Percentiles rank a stretch among this genome's conserved stretches.
phyloP scores from a whole-genome alignment of 2,797 vertebrate genomes.

The Dendrocincla tyrannina region DNA sequence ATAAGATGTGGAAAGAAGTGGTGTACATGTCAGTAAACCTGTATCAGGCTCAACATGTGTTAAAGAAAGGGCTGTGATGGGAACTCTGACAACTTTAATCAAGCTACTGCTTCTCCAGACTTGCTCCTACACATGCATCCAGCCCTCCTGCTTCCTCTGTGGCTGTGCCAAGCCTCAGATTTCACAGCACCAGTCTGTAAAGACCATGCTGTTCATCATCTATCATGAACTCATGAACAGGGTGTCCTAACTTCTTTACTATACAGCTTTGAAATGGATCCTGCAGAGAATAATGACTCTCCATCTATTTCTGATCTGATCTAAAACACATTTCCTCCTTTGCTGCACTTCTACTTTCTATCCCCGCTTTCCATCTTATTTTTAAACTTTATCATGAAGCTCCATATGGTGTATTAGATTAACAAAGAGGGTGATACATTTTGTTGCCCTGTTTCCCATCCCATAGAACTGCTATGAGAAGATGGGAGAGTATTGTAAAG shows the following conservation, averaged over 20 bases:
- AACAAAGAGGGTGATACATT: neutral
- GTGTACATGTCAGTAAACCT: slow-evolving; percentile 10
- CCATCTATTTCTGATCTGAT: slow-evolving; percentile 48
- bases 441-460: neutral
- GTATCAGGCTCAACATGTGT: neutral
- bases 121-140: slow-evolving; percentile 32
- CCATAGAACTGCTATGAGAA: neutral
- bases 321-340: slow-evolving; percentile 46
- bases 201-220: slow-evolving; percentile 55
- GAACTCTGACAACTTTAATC: slow-evolving; percentile 59
- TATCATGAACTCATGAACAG: slow-evolving; percentile 26
- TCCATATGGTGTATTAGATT: neutral
- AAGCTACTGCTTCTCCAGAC: slow-evolving; percentile 38
- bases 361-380: slow-evolving; percentile 20
- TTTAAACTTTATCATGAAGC: slow-evolving; percentile 1
- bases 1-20: neutral
- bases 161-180: slow-evolving; percentile 57
- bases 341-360: neutral
- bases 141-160: slow-evolving; percentile 51
- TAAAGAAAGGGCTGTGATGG: slow-evolving; percentile 5
- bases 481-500: neutral
- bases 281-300: slow-evolving; percentile 20
- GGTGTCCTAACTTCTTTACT: slow-evolving; percentile 33
- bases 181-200: slow-evolving; percentile 24
- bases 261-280: slow-evolving; percentile 44